A percentile compares a stretch with the other conserved stretches of the same genome.
Evolutionary conservation across 2,113 vertebrate species (phyloP).

Genomic region (Actenoides lindsayi): DNA sequence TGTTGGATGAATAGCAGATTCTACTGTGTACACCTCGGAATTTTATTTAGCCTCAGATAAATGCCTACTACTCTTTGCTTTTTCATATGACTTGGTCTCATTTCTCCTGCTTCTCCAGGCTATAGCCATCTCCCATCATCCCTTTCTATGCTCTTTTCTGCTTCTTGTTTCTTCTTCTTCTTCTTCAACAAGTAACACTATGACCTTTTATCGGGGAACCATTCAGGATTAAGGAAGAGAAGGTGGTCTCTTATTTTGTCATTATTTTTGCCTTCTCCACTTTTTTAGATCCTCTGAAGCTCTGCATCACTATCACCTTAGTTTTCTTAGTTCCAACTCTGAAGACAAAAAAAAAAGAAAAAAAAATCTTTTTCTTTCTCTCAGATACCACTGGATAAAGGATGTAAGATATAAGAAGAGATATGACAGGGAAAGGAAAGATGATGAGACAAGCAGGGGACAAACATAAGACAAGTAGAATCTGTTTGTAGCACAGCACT

Average conservation of each 20-base stretch:
- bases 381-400: background rate
- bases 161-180: too few species aligned
- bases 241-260: background rate
- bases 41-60: background rate
- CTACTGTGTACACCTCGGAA: background rate
- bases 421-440: background rate
- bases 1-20: background rate
- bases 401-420: background rate
- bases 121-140: background rate
- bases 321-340: background rate
- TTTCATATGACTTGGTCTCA: background rate
- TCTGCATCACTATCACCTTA: background rate
- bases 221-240: background rate
- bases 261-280: background rate
- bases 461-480: background rate
- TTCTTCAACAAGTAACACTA: background rate
- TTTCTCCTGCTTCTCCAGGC: background rate
- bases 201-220: accelerated
- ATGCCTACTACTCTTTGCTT: background rate
- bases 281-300: background rate
- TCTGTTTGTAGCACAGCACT: background rate
- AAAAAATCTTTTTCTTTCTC: background rate
- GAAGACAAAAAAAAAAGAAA: background rate
- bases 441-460: background rate
- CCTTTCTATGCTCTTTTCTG: background rate